Percentiles rank a stretch among this genome's conserved stretches.
phyloP scores from a whole-genome alignment of 2,888 invertebrate genomes.

The Idaea biselata region DNA sequence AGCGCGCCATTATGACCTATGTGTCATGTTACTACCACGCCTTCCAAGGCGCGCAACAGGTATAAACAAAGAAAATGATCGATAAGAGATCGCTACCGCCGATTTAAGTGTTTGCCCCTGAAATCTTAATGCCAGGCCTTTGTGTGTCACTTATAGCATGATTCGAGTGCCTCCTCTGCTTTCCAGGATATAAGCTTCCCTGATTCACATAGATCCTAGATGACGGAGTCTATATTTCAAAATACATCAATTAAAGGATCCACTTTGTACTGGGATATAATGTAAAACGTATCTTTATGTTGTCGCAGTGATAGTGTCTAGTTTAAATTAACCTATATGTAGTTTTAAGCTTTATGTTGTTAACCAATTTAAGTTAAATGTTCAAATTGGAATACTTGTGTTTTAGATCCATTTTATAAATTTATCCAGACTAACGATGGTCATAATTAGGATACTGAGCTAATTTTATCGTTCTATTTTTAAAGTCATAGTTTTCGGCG shows the following conservation, averaged over 20 bases:
- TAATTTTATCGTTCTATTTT: background rate
- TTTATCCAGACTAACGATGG: background rate
- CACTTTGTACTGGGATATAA: constrained; percentile 11
- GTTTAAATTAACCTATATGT: constrained; percentile 23
- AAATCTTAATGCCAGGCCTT: constrained; percentile 70
- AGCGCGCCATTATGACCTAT: constrained; percentile 99
- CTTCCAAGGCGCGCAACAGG: constrained; percentile 99
- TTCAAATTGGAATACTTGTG: constrained; percentile 48
- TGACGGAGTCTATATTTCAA: background rate
- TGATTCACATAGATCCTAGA: constrained; percentile 11
- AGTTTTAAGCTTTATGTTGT: constrained; percentile 52
- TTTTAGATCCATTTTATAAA: constrained; percentile 28
- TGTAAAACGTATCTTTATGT: constrained; percentile 17
- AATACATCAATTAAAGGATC: background rate
- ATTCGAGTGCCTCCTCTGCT: constrained; percentile 49
- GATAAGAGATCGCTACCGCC: constrained; percentile 45
- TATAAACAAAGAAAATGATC: constrained; percentile 72
- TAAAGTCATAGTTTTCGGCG: background rate
- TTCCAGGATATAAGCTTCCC: constrained; percentile 36
- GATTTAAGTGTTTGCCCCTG: constrained; percentile 51
- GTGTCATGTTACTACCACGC: constrained; percentile 99
- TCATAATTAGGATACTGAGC: too few species aligned
- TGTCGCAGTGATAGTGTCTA: constrained; percentile 18
- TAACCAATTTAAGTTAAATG: constrained; percentile 48
- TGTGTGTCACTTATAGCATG: constrained; percentile 79